A percentile compares a stretch with the other conserved stretches of the same genome.
These are phyloP conservation scores for Dicyrtomina minuta DNA, from an alignment of 2,888 invertebrate species.

Conservation along the genomic window DNA sequence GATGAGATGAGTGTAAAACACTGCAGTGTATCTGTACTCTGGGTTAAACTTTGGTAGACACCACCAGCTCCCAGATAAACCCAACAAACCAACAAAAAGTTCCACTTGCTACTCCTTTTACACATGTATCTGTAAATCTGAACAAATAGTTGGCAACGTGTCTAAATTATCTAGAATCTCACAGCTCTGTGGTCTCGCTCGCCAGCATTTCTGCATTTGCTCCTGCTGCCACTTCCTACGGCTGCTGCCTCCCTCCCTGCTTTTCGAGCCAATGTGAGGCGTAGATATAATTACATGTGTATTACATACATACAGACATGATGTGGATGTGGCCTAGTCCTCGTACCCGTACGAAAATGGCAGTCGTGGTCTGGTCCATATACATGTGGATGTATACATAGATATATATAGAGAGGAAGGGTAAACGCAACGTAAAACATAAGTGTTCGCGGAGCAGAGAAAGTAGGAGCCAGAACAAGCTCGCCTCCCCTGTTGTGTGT, in stretches of 20 bases:
- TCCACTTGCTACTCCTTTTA: constrained; percentile 23
- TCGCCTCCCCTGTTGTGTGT: no score
- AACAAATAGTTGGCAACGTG: constrained; percentile 30
- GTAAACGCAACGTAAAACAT: no score
- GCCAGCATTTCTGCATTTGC: not conserved
- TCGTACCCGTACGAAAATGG: no score
- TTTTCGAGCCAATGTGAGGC: no score
- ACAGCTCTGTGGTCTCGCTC: constrained; percentile 13
- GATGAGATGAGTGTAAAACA: not conserved
- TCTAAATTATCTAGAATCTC: constrained; percentile 34
- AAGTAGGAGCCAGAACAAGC: no score
- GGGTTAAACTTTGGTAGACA: constrained; percentile 16
- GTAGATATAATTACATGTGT: not conserved
- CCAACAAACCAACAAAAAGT: constrained; percentile 25
- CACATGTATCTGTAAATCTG: constrained; percentile 33
- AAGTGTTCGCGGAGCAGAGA: no score
- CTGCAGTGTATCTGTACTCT: constrained; percentile 3
- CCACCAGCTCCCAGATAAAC: constrained; percentile 30
- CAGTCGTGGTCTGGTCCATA: no score
- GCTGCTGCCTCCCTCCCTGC: constrained; percentile 8
- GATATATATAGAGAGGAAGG: no score
- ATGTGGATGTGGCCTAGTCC: not conserved
- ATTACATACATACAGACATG: not conserved
- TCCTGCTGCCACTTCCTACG: not conserved
- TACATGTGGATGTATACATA: no score